Conservation (phyloP, 1,140 invertebrate species). For the Drosophila pruinosa region DNA sequence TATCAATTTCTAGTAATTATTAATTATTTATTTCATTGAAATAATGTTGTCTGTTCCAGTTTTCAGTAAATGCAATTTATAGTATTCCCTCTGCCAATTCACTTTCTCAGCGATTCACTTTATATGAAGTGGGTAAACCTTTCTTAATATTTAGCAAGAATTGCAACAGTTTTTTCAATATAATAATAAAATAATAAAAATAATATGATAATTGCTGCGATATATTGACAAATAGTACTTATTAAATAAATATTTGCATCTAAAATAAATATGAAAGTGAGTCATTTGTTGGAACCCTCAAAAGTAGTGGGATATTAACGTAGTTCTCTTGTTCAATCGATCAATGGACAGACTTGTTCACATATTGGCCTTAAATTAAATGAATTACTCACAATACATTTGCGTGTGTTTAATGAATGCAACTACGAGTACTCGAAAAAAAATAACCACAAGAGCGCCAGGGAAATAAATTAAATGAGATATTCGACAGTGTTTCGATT, state of each 20-base stretch:
- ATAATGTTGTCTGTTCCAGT: too few species aligned
- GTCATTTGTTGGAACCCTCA: conserved; percentile 2
- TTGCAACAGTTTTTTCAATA: too few species aligned
- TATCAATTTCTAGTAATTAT: too few species aligned
- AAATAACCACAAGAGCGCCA: conserved; percentile 44
- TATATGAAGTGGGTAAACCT: too few species aligned
- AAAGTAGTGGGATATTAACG: not conserved
- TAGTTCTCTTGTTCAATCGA: conserved; percentile 1
- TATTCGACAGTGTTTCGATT: conserved; percentile 36
- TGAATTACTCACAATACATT: conserved; percentile 46
- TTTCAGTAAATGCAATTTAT: too few species aligned
- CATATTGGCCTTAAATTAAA: conserved; percentile 49
- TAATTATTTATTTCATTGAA: too few species aligned
- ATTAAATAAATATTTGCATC: not conserved
- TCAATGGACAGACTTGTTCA: conserved; percentile 3
- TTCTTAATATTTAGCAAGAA: too few species aligned
- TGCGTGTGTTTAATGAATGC: conserved; percentile 68
- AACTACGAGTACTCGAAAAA: conserved; percentile 17
- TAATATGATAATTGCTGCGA: too few species aligned
- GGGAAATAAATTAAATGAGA: conserved; percentile 29
- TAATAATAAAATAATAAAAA: too few species aligned
- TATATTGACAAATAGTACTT: too few species aligned
- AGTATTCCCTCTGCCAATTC: too few species aligned
- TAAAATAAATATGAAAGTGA: not conserved
- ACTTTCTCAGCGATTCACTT: too few species aligned